Conservation (phyloP, 2,888 invertebrate genomes). For the Aleiodes leptofemur region DNA sequence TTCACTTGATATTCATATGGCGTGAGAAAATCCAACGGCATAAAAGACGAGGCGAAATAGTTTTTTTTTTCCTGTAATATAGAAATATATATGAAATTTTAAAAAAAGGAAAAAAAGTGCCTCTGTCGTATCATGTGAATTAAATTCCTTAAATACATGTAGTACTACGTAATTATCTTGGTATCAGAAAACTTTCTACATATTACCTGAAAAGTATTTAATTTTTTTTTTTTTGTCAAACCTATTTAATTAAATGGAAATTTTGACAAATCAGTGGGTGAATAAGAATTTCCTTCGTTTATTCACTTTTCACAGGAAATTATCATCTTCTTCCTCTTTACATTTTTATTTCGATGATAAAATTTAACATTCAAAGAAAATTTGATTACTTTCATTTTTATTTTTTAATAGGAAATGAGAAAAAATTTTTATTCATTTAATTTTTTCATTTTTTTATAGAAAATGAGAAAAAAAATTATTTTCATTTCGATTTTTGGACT, state of each 20-base stretch:
- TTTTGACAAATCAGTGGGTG: slow-evolving; percentile 11
- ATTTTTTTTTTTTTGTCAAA: neutral
- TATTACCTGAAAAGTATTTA: slow-evolving; percentile 13
- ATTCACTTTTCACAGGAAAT: slow-evolving; percentile 18
- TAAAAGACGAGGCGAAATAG: neutral
- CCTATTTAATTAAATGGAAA: slow-evolving; percentile 1
- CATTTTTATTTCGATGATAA: neutral
- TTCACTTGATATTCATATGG: slow-evolving; percentile 19
- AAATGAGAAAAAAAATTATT: too few relatives aligned
- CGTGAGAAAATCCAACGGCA: slow-evolving; percentile 10
- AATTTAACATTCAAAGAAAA: too few relatives aligned
- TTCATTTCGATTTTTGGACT: too few relatives aligned
- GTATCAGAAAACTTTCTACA: slow-evolving; percentile 21
- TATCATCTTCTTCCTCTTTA: neutral
- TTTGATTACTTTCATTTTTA: too few relatives aligned
- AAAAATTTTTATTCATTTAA: too few relatives aligned
- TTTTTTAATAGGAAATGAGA: too few relatives aligned
- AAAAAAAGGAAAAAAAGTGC: neutral
- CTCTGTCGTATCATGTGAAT: slow-evolving; percentile 12
- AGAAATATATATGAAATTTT: neutral
- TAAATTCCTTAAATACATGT: slow-evolving; percentile 19
- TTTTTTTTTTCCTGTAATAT: neutral
- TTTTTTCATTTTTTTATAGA: too few relatives aligned
- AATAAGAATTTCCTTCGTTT: neutral
- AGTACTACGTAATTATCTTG: neutral